Evolutionary conservation across 2,888 invertebrate genomes (phyloP), one percentile per base, ranked within the genome.

Genomic region (Erebia epiphron): DNA sequence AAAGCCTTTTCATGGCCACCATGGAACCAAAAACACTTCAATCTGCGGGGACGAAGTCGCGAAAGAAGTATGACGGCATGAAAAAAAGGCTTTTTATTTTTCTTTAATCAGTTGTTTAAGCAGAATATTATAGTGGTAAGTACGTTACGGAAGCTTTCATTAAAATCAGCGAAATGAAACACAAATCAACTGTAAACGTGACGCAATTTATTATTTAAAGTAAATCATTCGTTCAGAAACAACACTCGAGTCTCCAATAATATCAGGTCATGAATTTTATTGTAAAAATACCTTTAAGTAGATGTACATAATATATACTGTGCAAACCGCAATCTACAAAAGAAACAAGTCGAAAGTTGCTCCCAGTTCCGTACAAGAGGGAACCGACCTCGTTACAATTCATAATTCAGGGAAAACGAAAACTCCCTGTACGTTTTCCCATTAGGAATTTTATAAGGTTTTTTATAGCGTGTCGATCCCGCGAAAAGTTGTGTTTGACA

Each of bases 361-460:
- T 75, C 74, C 74, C 74, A 69, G 69, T 18, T 73, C 77, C 68
- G 76, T 75, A 76, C 75, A 76, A 76, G 83, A 82, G 85, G 87
- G 86, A 81, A 78, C 76, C 76, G 77, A 82, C 84, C 90, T 92
- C 91, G 92, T 93, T 93, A 92, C 91, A 89, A 92, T 93, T 92
- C 92, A 93, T 92, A 92, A 93, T 92, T 92, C 92, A 92, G 83
- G 79, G 78, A 78, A 70, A 61, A 67, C 66, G 86, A 88, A 90
- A 92, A 91, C 91, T 91, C 90, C 79, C 82, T 83, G 90, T 91
- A 92, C 92, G 92, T 93, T 92, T 92, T 92, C 91, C 91, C 85
- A 92, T 93, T 92, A 91, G 83, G 87, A 91, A 91, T 92, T 92
- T 92, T 92, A 91, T 91, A 90, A 91, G 88, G 91, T 92, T 92